A percentile compares a stretch with the other conserved stretches of the same genome.
Evolutionary conservation across 37 sponge, comb jelly and placozoan species (phyloP).

Genomic region (Spongilla lacustris): DNA sequence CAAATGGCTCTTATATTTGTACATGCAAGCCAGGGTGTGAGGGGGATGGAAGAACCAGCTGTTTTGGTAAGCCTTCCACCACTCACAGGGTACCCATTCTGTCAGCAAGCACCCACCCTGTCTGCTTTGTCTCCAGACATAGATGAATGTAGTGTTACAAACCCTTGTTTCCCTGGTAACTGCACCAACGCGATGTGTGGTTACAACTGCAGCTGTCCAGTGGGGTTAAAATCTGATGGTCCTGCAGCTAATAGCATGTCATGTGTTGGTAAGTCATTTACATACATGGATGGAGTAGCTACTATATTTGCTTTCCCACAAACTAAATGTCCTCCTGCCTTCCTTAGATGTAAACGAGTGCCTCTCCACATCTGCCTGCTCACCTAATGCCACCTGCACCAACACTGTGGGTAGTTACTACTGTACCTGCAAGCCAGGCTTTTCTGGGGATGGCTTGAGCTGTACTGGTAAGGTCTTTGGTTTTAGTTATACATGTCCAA

Average conservation of each 20-base stretch:
- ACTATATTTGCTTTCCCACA: too few species aligned
- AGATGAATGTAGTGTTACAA: conserved; percentile 3
- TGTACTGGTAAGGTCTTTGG: conserved; percentile 8
- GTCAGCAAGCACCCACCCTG: background rate
- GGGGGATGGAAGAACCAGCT: background rate
- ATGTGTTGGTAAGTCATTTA: background rate
- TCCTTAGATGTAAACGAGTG: conserved; percentile 41
- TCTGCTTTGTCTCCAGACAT: background rate
- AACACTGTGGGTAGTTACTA: conserved; percentile 22
- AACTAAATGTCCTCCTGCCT: background rate
- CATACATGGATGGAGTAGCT: background rate
- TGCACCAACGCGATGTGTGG: conserved; percentile 24
- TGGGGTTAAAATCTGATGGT: background rate
- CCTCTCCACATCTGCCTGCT: background rate
- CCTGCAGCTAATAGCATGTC: background rate
- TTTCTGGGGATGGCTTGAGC: conserved; percentile 9
- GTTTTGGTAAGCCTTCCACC: background rate
- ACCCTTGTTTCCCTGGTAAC: conserved; percentile 7
- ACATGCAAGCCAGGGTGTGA: conserved; percentile 20
- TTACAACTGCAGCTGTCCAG: conserved; percentile 16
- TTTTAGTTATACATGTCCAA: background rate
- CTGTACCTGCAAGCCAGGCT: conserved; percentile 29
- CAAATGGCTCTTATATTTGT: conserved; percentile 37
- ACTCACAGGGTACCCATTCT: background rate
- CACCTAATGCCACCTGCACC: conserved; percentile 15